Base-by-base conservation (phyloP, 2,888 invertebrate genomes). In the Agonopterix alstromeriana region DNA sequence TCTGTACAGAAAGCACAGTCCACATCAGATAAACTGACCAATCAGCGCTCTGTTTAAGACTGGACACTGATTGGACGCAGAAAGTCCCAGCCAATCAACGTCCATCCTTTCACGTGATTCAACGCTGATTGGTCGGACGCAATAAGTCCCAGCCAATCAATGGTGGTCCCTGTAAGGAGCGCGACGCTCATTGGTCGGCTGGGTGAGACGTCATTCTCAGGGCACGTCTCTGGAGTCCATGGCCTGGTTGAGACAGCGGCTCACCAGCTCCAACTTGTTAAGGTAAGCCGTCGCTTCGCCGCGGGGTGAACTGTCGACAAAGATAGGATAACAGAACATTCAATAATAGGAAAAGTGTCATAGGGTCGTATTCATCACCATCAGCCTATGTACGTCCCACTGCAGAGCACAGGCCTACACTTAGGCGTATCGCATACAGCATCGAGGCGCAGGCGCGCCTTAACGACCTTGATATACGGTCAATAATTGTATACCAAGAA, bases 261-360 rank as follows among this genome's bases (percentile, higher is more conserved):
- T 65, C 27, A 79, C 81, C 5, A 75, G 63, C 48, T 82, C 78
- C 53, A 85, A 58, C 58, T 77, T 78, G 67, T 61, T 63, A 8
- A 78, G 67, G 65, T 77, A 82, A 0, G 76, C 74, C 2, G 71
- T 53, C 8, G 77, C 77, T 38, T 77, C 77, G 45, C 77, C 77
- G 49, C 82, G 78, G 0, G 77, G 75, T 1, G 81, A 69, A 45
- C 83, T 82, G 66, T 5, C 1, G 27, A 27, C 1, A 7, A 27
- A 27, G 0, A 46, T 45, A 12, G 42, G 1, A 2, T 27, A 5
- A 27, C 3, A 7, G 27, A 27, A 27, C 27, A 7, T 7, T 27
- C 27, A 27, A 27, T 17, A 17, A 17, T 27, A 27, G 27, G 27
- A 27, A 7, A 27, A 27, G 27, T 27, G 27, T 27, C 7, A 1